Percentiles rank a stretch among this genome's conserved stretches.
phyloP scores from a whole-genome alignment of 2,113 vertebrate species.

The Lepisosteus osseus region DNA sequence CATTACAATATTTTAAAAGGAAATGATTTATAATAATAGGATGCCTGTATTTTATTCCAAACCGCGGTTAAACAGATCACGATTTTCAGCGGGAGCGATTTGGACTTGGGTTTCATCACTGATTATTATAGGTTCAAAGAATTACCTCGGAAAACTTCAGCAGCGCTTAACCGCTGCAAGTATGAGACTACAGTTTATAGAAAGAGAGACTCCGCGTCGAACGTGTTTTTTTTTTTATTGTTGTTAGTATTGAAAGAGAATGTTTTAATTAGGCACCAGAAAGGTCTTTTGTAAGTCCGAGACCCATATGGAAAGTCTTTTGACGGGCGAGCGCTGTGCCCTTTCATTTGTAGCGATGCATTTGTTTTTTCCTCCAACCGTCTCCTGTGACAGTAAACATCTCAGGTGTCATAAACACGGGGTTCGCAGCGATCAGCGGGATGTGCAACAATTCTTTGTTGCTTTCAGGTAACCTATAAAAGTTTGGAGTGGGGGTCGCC shows the following conservation, averaged over 20 bases:
- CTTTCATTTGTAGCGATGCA: slow-evolving; percentile 14
- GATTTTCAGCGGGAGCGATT: too few relatives aligned
- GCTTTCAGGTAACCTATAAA: slow-evolving; percentile 7
- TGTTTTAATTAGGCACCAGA: slow-evolving; percentile 4
- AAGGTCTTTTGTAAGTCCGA: neutral
- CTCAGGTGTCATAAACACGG: slow-evolving; percentile 16
- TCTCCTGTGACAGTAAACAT: slow-evolving; percentile 13
- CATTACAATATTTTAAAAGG: too few relatives aligned
- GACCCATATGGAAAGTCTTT: slow-evolving; percentile 13
- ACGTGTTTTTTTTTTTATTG: neutral
- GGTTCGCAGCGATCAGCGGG: neutral
- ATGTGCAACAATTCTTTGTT: slow-evolving; percentile 3
- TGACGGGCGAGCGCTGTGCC: neutral
- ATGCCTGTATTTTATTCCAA: too few relatives aligned
- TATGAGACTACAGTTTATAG: too few relatives aligned
- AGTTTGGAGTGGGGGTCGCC: slow-evolving; percentile 6
- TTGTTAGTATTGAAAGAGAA: neutral
- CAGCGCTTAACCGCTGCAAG: too few relatives aligned
- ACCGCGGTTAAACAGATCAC: too few relatives aligned
- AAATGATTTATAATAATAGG: too few relatives aligned
- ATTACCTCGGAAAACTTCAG: too few relatives aligned
- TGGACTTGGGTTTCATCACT: too few relatives aligned
- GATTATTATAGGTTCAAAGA: too few relatives aligned
- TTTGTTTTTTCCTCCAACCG: neutral
- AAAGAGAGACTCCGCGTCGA: neutral